Evolutionary conservation across 2,888 invertebrate species (phyloP).

Genomic region (Melieria picta): DNA sequence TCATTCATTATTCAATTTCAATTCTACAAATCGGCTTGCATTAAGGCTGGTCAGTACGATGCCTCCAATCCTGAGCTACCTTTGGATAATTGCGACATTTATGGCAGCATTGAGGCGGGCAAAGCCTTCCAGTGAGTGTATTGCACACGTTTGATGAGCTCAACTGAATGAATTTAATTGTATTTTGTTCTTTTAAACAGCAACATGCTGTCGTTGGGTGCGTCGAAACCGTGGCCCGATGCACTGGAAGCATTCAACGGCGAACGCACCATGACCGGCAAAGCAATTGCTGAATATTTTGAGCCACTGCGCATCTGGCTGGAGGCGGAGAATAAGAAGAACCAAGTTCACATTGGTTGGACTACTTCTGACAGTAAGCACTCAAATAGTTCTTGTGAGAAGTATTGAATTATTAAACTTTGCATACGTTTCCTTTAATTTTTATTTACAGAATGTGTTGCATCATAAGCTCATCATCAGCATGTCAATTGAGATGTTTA

Average conservation of each 20-base stretch:
- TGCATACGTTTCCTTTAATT: not conserved
- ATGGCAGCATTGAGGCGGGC: conserved; percentile 81
- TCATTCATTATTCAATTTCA: conserved; percentile 84
- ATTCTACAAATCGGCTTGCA: conserved; percentile 78
- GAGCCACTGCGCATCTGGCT: conserved; percentile 81
- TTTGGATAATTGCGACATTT: conserved; percentile 87
- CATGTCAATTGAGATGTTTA: not conserved
- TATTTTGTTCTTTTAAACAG: conserved; percentile 61
- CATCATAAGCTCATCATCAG: conserved; percentile 5
- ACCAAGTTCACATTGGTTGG: conserved; percentile 75
- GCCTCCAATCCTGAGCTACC: conserved; percentile 74
- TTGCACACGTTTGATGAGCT: not conserved
- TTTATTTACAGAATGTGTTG: conserved; percentile 37
- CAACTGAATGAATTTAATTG: not conserved
- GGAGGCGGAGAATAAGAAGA: conserved; percentile 76
- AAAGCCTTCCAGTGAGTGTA: conserved; percentile 72
- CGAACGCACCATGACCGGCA: conserved; percentile 78
- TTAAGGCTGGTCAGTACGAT: conserved; percentile 81
- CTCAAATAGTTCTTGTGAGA: not conserved
- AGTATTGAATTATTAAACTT: not conserved
- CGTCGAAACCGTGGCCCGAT: conserved; percentile 84
- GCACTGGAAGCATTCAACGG: conserved; percentile 85
- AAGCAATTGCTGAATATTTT: conserved; percentile 83
- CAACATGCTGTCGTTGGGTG: conserved; percentile 77
- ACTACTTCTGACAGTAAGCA: conserved; percentile 64